These are phyloP conservation scores for Oceanites oceanicus DNA, from an alignment of 2,113 vertebrate species.

Conservation along the genomic window DNA sequence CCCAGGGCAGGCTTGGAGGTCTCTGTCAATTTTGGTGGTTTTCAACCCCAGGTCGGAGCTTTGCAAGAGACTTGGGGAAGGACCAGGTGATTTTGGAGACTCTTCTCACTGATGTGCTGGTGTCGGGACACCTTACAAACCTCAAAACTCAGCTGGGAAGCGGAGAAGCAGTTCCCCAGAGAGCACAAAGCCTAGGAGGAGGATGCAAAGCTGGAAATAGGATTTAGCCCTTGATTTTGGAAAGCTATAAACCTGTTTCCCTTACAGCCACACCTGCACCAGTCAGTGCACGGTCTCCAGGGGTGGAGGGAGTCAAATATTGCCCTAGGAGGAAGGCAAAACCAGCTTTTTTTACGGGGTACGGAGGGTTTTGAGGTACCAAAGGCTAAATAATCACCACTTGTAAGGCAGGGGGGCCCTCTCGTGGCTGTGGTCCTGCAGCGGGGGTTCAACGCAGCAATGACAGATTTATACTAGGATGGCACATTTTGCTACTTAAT, in stretches of 20 bases:
- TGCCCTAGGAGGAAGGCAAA: not conserved
- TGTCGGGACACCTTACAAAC: not conserved
- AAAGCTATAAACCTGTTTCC: not conserved
- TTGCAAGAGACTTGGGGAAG: not conserved
- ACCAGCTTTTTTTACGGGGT: fast-evolving
- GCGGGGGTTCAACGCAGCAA: fast-evolving
- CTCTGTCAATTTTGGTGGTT: not conserved
- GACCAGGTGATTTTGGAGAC: too few species aligned
- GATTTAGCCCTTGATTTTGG: not conserved
- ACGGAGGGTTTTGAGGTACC: fast-evolving
- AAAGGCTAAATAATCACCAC: fast-evolving
- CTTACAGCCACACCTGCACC: not conserved
- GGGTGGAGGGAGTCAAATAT: fast-evolving
- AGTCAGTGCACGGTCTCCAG: fast-evolving
- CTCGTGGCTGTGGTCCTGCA: not conserved
- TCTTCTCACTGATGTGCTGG: not conserved
- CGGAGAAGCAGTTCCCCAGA: not conserved
- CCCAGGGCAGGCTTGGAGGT: not conserved
- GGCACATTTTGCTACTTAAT: fast-evolving
- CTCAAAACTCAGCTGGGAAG: not conserved
- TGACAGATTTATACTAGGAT: fast-evolving
- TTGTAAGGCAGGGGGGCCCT: not conserved
- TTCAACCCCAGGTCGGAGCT: not conserved
- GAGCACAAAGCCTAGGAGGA: not conserved
- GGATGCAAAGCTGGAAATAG: not conserved